Evolutionary conservation across 2,797 vertebrate genomes (phyloP), one percentile per base, ranked within the genome.

Genomic region (Anguilla obscura): DNA sequence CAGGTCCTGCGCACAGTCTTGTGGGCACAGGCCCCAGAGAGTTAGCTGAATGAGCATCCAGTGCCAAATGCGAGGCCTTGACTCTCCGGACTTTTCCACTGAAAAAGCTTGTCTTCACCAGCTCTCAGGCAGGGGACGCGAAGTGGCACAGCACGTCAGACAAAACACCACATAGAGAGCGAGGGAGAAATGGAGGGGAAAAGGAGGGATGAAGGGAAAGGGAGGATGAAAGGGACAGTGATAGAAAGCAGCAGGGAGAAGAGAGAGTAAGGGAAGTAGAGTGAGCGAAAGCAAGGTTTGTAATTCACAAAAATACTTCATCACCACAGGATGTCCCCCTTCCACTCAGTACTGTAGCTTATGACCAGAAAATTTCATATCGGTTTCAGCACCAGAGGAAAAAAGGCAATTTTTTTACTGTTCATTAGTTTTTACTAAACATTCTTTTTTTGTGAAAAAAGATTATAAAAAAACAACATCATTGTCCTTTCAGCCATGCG

Each of bases 341-440:
- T 92, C 91, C 91, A 91, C 93, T 90, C 90, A 90, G 86, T 90
- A 90, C 89, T 88, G 86, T 87, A 82, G 88, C 85, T 87, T 80
- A 36, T 84, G 76, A 91, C 91, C 88, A 50, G 89, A 56, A 90
- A 87, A 90, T 88, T n/a, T 91, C 71, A 69, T 89, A 86, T 90
- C 90, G 82, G 86, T 91, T 92, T 94, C 92, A 96, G 95, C 95
- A 96, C 95, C 95, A 93, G 92, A 86, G 91, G 91, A 93, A 90
- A 90, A 95, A 95, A 93, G 94, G 92, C 87, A 91, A 94, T 92
- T 92, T 89, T 92, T 93, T 89, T 58, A 21, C 56, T 88, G 87
- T 92, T 93, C 66, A 33, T 90, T 92, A 87, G 83, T 90, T 93
- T 91, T 90, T 88, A 89, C 88, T 74, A 4, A 91, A 95, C 94